Conservation (phyloP, 1,140 invertebrate species). For the Kradibia gibbosae region DNA sequence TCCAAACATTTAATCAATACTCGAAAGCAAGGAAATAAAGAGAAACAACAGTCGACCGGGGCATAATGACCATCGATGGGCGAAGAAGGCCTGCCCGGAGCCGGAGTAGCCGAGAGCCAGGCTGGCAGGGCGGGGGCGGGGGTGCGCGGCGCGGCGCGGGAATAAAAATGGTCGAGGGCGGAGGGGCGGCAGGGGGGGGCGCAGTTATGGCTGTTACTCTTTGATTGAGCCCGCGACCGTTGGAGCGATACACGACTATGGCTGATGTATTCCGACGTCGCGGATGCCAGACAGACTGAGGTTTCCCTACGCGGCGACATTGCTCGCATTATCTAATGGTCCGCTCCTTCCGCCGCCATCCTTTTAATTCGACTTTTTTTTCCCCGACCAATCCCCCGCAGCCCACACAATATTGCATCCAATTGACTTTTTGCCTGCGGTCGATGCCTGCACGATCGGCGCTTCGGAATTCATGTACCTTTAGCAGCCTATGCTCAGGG, state of each 20-base stretch:
- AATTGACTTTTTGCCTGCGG: neutral
- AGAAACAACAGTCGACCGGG: neutral
- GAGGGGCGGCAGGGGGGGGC: neutral
- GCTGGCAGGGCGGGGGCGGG: neutral
- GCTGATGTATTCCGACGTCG: constrained; percentile 73
- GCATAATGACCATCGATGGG: neutral
- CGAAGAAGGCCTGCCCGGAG: neutral
- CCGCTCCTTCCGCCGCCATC: constrained; percentile 22
- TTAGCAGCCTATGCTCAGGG: neutral
- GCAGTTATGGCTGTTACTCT: neutral
- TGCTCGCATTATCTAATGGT: constrained; percentile 71
- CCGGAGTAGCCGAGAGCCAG: too few relatives aligned
- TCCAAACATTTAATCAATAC: neutral
- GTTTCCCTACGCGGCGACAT: constrained; percentile 44
- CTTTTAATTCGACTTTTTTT: neutral
- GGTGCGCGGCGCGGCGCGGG: neutral
- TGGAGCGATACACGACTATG: constrained; percentile 70
- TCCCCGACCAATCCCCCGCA: neutral
- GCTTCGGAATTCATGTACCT: too few relatives aligned
- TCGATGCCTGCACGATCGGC: too few relatives aligned
- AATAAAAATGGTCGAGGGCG: too few relatives aligned
- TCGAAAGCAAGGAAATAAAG: neutral
- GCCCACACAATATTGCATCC: neutral
- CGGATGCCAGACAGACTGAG: constrained; percentile 55
- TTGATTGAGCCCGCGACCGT: constrained; percentile 55